phyloP scores from a whole-genome alignment of 1,140 invertebrate genomes.

The Halesus radiatus region DNA sequence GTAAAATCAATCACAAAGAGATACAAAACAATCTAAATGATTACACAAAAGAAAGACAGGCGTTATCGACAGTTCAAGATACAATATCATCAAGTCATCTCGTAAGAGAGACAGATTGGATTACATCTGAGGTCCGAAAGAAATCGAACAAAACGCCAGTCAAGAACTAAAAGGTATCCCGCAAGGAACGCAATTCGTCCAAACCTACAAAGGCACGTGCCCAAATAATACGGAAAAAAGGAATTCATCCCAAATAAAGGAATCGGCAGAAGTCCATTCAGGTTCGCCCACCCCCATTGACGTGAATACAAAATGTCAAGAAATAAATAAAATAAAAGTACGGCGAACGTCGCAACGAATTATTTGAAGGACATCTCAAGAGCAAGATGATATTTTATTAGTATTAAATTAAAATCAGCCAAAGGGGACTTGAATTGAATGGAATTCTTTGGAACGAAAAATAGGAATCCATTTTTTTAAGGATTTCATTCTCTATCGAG shows the following conservation, averaged over 20 bases:
- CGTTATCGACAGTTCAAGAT: neutral
- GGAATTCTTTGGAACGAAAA: too few species aligned
- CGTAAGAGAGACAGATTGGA: constrained; percentile 17
- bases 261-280: constrained; percentile 6
- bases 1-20: neutral
- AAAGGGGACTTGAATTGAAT: neutral
- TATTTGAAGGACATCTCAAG: neutral
- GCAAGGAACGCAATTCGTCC: constrained; percentile 5
- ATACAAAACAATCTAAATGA: neutral
- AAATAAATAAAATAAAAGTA: constrained; percentile 21
- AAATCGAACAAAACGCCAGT: constrained; percentile 10
- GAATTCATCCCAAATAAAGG: constrained; percentile 5
- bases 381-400: too few species aligned
- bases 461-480: too few species aligned
- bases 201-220: constrained; percentile 29
- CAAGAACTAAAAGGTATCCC: constrained; percentile 5
- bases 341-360: neutral
- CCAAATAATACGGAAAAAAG: constrained; percentile 29
- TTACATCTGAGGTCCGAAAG: constrained; percentile 4
- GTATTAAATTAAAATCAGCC: neutral
- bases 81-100: constrained; percentile 2
- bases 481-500: too few species aligned
- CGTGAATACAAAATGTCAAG: constrained; percentile 5
- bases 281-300: constrained; percentile 23
- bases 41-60: neutral